phyloP scores from a whole-genome alignment of 1,140 invertebrate genomes.

The Ectropis grisescens region DNA sequence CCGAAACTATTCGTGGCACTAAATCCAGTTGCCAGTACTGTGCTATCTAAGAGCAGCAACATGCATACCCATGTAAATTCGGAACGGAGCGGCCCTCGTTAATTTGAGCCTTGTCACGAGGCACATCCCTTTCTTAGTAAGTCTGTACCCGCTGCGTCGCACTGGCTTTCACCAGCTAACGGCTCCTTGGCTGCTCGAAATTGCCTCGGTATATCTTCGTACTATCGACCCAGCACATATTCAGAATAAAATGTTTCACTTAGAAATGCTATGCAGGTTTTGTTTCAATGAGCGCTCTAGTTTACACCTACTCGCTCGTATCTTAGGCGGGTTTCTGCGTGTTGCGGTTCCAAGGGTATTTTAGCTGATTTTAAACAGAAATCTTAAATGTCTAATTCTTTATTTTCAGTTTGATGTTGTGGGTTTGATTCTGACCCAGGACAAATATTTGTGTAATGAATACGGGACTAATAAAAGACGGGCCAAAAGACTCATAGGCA shows the following conservation, averaged over 20 bases:
- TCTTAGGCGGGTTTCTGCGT: too few relatives aligned
- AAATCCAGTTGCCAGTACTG: conserved; percentile 34
- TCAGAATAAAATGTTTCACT: conserved; percentile 18
- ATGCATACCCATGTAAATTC: conserved; percentile 55
- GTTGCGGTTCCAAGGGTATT: too few relatives aligned
- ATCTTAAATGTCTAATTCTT: too few relatives aligned
- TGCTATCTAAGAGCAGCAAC: conserved; percentile 33
- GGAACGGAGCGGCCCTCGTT: conserved; percentile 31
- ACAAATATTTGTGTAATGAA: too few relatives aligned
- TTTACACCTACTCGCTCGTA: too few relatives aligned
- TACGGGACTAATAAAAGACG: too few relatives aligned
- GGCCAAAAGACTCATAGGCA: too few relatives aligned
- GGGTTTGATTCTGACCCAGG: too few relatives aligned
- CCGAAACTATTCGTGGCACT: conserved; percentile 43
- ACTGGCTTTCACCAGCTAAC: conserved; percentile 14
- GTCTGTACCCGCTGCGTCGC: conserved; percentile 14
- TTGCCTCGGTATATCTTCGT: conserved; percentile 25
- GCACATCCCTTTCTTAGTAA: conserved; percentile 50
- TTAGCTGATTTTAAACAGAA: too few relatives aligned
- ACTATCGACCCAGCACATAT: conserved; percentile 15
- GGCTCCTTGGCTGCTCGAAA: conserved; percentile 19
- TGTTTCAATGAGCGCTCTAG: too few relatives aligned
- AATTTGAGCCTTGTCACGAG: conserved; percentile 43
- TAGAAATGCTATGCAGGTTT: too few relatives aligned
- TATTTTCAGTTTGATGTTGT: too few relatives aligned